phyloP scores from a whole-genome alignment of 2,797 vertebrate species.

The Cirrhinus mrigala region DNA sequence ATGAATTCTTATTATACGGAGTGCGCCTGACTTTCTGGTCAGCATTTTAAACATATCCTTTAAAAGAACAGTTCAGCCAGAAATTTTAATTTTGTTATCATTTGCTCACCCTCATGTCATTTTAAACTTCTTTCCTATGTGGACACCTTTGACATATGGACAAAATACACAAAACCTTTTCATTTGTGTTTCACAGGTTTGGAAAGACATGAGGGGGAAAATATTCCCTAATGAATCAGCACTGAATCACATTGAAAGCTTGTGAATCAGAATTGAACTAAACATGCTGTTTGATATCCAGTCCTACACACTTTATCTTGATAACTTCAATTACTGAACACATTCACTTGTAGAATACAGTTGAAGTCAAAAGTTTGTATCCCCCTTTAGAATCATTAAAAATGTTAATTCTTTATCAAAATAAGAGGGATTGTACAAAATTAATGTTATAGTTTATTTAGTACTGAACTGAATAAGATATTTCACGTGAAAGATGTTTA shows the following conservation, averaged over 20 bases:
- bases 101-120: background rate
- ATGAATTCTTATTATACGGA: slow-evolving; percentile 41
- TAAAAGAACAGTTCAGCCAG: background rate
- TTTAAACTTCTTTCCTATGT: background rate
- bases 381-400: too few species aligned
- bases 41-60: slow-evolving; percentile 13
- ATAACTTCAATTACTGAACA: background rate
- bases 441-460: too few species aligned
- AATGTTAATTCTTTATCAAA: too few species aligned
- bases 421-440: too few species aligned
- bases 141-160: background rate
- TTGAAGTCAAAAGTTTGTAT: too few species aligned
- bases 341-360: background rate
- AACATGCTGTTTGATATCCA: background rate
- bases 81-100: background rate
- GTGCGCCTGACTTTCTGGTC: background rate
- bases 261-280: background rate
- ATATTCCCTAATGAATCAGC: background rate
- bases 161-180: background rate
- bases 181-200: background rate
- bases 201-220: background rate
- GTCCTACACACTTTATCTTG: background rate
- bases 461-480: too few species aligned
- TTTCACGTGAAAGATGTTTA: too few species aligned
- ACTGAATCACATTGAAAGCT: background rate